A percentile compares a stretch with the other conserved stretches of the same genome.
Evolutionary conservation across 2,113 vertebrate genomes (phyloP).

Genomic region (Leptodactylus fuscus): DNA sequence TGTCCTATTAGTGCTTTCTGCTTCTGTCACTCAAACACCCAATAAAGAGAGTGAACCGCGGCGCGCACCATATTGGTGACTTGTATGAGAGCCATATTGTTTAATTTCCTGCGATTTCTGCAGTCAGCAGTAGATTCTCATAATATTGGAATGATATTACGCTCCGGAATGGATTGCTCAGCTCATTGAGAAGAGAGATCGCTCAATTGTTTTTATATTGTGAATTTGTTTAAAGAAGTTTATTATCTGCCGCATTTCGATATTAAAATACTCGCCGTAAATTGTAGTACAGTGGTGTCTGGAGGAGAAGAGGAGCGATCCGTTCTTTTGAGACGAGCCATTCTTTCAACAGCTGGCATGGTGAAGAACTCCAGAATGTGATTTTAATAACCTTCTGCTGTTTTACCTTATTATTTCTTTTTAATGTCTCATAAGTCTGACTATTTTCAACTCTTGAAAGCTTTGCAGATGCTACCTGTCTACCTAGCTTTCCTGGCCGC

Average conservation of each 20-base stretch:
- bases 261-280: neutral
- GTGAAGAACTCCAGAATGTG: slow-evolving; percentile 36
- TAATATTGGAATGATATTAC: neutral
- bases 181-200: neutral
- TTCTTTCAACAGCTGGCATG: slow-evolving; percentile 45
- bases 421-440: slow-evolving; percentile 42
- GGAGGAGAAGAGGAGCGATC: neutral
- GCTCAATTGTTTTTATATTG: neutral
- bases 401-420: slow-evolving; percentile 49
- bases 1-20: neutral
- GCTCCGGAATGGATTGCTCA: neutral
- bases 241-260: neutral
- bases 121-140: neutral
- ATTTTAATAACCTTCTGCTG: slow-evolving; percentile 55
- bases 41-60: neutral
- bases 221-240: slow-evolving; percentile 2
- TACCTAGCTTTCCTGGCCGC: slow-evolving; percentile 21
- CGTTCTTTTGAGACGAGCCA: neutral
- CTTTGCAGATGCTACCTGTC: slow-evolving; percentile 53
- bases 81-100: neutral
- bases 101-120: neutral
- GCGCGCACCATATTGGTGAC: neutral
- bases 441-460: slow-evolving; percentile 24
- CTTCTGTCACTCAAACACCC: neutral
- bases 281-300: neutral